Conservation (phyloP, 2,888 invertebrate species). For the Agapostemon virescens region DNA sequence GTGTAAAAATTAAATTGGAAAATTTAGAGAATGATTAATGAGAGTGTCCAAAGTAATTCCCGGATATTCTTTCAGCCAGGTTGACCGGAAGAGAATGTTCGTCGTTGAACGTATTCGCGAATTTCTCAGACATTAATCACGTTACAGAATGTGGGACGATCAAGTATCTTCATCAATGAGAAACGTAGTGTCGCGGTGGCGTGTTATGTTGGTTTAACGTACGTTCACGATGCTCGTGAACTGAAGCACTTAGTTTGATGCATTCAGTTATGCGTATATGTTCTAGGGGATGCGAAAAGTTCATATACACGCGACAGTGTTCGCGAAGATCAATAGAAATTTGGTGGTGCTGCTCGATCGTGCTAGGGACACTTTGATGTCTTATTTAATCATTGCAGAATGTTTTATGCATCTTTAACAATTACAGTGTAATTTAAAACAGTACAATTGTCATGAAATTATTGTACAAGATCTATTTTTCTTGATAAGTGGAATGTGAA, state of each 20-base stretch:
- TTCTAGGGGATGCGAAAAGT: background rate
- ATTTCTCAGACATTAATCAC: conserved; percentile 49
- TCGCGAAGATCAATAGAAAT: background rate
- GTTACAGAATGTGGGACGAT: conserved; percentile 70
- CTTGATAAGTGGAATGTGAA: no score
- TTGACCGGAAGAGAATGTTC: background rate
- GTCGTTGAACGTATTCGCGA: conserved; percentile 8
- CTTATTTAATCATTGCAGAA: background rate
- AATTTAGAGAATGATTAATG: background rate
- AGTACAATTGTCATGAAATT: no score
- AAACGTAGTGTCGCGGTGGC: conserved; percentile 54
- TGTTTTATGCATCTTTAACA: no score
- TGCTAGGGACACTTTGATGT: background rate
- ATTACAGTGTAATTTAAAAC: no score
- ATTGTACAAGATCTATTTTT: no score
- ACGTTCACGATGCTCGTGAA: conserved; percentile 40
- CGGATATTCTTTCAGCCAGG: background rate
- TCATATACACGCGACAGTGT: background rate
- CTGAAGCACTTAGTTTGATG: conserved; percentile 27
- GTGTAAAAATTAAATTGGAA: background rate
- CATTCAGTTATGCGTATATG: background rate
- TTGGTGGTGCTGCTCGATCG: background rate
- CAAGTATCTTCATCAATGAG: conserved; percentile 66
- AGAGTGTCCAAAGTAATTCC: background rate
- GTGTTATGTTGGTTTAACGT: conserved; percentile 45